Base-by-base conservation (phyloP, 2,113 vertebrate species). In the Neotragus moschatus region DNA sequence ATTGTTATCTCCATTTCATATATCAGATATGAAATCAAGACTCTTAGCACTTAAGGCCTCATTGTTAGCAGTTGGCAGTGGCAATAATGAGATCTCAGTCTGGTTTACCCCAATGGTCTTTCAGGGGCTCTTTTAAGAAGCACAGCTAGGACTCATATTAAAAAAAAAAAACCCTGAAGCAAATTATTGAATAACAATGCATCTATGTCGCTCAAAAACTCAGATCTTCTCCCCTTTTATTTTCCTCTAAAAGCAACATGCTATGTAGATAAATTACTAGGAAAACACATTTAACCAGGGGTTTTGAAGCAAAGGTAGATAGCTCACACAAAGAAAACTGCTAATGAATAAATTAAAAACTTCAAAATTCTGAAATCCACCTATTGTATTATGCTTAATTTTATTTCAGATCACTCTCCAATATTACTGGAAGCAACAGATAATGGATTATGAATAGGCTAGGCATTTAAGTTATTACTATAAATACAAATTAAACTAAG, bases 401-500 rank as follows among this genome's bases (percentile, higher is more conserved):
- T 33, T 63, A 90, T 95, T 66, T 70, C 28, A 93, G 30, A 87
- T 23, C 70, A 51, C 17, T 87, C 36, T 91, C 9, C 61, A 82
- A 43, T 84, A 63, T 86, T 85, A 84, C 23, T 89, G 7, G 3
- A n/a, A 84, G 47, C 12, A 89, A 84, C 2, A 95, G n/a, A 79
- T 51, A 97, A 86, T 36, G 85, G 16, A 88, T 60, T 66, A 28
- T 33, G 53, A 26, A 12, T 91, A 79, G 89, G 84, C 88, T 91
- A 94, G 45, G 86, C 55, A 33, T 39, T 84, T 13, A 94, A 86
- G 61, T 56, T 92, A 97, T 25, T 28, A 91, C 1, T 25, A 81
- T 58, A 82, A 73, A 84, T 28, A 96, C 26, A 97, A 97, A 86
- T 43, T 17, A 97, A 98, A 93, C 81, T 10, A 58, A 85, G 36